phyloP scores from a whole-genome alignment of 2,113 vertebrate genomes.

The Mus pahari region DNA sequence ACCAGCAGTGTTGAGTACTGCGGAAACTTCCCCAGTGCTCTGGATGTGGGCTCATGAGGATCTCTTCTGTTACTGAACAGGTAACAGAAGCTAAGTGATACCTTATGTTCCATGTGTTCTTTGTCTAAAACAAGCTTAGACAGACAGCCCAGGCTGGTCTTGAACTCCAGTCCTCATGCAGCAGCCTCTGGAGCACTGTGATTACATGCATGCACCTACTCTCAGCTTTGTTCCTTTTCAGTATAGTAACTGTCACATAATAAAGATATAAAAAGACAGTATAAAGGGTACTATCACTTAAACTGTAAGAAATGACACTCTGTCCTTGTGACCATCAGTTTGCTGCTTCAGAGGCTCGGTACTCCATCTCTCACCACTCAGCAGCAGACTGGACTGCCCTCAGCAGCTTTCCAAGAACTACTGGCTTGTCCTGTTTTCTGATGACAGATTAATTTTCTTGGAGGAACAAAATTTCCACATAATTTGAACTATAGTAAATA shows the following conservation, averaged over 20 bases:
- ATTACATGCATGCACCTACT: background rate
- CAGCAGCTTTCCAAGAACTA: constrained; percentile 45
- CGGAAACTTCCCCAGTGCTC: constrained; percentile 6
- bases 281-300: constrained; percentile 10
- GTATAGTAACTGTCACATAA: constrained; percentile 22
- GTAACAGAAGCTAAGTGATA: constrained; percentile 30
- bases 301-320: background rate
- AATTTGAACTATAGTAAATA: constrained; percentile 44
- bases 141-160: background rate
- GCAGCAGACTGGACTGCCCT: background rate
- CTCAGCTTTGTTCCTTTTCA: background rate
- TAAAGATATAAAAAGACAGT: constrained; percentile 49
- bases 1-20: background rate
- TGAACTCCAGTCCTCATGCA: background rate
- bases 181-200: background rate
- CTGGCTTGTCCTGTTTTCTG: constrained; percentile 13
- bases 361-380: background rate
- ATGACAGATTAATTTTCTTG: constrained; percentile 34
- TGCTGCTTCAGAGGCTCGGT: constrained; percentile 20
- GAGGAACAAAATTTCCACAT: constrained; percentile 44
- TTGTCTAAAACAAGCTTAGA: background rate
- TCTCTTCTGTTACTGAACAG: constrained; percentile 54
- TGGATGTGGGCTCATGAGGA: background rate
- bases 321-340: background rate
- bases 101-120: constrained; percentile 25